Conservation (phyloP, 2,113 vertebrate species). For the Psephotus haematonotus region DNA sequence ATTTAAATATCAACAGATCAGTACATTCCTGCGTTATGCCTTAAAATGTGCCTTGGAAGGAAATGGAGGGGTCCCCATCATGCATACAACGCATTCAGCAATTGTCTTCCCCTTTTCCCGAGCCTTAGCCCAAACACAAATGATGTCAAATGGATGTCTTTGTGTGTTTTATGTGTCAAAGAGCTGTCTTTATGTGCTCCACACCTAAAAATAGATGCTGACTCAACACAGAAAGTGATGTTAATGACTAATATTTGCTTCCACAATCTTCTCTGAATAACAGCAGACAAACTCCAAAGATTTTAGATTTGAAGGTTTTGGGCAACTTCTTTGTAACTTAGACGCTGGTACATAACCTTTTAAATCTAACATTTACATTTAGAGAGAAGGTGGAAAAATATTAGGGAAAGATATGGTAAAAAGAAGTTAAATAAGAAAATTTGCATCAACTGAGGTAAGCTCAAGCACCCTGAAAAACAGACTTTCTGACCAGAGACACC, state of each 20-base stretch:
- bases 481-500: accelerated
- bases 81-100: background rate
- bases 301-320: slow-evolving; percentile 5
- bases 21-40: background rate
- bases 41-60: background rate
- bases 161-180: slow-evolving; percentile 59
- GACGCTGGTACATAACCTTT: slow-evolving; percentile 38
- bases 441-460: background rate
- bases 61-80: background rate
- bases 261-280: slow-evolving; percentile 54
- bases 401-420: background rate
- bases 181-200: slow-evolving; percentile 53
- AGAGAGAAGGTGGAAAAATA: slow-evolving; percentile 7
- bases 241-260: slow-evolving; percentile 76
- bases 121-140: slow-evolving; percentile 40
- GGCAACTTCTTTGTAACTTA: slow-evolving; percentile 26
- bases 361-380: slow-evolving; percentile 52
- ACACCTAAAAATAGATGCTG: slow-evolving; percentile 77
- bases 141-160: slow-evolving; percentile 58
- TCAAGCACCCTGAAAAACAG: background rate
- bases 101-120: background rate
- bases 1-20: slow-evolving; percentile 27
- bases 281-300: slow-evolving; percentile 35
- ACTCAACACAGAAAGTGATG: slow-evolving; percentile 75
- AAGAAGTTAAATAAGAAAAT: background rate